Percentiles rank a stretch among this genome's conserved stretches.
phyloP scores from a whole-genome alignment of 2,888 invertebrate species.

The Dryococelus australis region DNA sequence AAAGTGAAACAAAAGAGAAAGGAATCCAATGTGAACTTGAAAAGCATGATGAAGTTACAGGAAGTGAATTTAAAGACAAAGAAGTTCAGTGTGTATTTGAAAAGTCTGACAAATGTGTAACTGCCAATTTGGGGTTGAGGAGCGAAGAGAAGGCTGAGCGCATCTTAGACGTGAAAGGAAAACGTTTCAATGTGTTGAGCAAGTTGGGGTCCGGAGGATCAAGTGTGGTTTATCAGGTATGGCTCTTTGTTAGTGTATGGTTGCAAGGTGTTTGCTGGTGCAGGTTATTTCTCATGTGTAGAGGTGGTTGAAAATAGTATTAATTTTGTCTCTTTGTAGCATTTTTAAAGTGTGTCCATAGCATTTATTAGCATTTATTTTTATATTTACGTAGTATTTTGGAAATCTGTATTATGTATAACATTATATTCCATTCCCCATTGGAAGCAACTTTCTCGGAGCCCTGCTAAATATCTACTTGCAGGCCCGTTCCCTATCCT shows the following conservation, averaged over 20 bases:
- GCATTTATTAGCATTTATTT: too few relatives aligned
- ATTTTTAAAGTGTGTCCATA: too few relatives aligned
- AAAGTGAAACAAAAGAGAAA: neutral
- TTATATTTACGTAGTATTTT: neutral
- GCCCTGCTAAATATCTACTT: too few relatives aligned
- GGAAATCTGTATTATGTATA: neutral
- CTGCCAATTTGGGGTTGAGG: neutral
- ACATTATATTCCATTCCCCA: too few relatives aligned
- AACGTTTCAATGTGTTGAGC: slow-evolving; percentile 75
- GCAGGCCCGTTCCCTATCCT: too few relatives aligned
- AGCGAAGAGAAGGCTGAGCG: neutral
- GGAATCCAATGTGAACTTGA: neutral
- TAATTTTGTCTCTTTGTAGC: neutral
- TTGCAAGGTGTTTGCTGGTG: neutral
- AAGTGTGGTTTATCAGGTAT: slow-evolving; percentile 74
- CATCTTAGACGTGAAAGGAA: slow-evolving; percentile 69
- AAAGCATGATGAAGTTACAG: neutral
- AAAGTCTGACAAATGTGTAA: neutral
- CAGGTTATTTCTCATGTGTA: neutral
- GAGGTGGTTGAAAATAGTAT: neutral
- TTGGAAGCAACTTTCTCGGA: too few relatives aligned
- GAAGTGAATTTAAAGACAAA: neutral
- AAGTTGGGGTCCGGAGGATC: slow-evolving; percentile 89
- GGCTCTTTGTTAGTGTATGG: neutral
- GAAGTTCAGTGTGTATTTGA: neutral